phyloP scores from a whole-genome alignment of 2,113 vertebrate genomes.

The Psittacula cyanocephala region DNA sequence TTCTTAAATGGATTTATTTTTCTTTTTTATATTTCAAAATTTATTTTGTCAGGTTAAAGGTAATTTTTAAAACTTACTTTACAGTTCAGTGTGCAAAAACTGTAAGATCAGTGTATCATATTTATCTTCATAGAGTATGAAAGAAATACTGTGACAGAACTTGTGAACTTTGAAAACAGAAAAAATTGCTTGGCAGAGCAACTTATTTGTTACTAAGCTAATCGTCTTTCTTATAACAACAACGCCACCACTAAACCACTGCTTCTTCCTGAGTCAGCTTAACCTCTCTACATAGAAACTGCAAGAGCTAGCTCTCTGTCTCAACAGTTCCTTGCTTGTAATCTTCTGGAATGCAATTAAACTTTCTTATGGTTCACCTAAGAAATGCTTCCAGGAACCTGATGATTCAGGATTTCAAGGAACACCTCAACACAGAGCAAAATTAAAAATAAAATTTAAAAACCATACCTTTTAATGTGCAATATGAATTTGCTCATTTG shows the following conservation, averaged over 20 bases:
- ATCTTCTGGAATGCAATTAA: background rate
- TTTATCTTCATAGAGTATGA: background rate
- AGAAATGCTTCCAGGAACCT: background rate
- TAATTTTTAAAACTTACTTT: background rate
- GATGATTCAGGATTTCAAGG: background rate
- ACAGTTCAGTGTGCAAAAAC: background rate
- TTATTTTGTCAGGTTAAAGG: constrained; percentile 59
- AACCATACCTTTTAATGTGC: background rate
- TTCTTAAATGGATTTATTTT: constrained; percentile 65
- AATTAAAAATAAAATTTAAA: background rate
- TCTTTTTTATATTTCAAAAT: constrained; percentile 58
- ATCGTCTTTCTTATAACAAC: background rate
- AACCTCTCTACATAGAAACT: background rate
- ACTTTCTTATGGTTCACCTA: background rate
- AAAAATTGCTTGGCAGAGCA: background rate
- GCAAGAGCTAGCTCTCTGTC: background rate
- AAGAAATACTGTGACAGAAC: background rate
- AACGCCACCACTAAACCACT: background rate
- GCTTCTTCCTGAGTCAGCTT: background rate
- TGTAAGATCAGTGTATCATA: background rate
- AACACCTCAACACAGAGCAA: background rate
- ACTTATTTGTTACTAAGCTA: background rate
- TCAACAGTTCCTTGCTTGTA: background rate
- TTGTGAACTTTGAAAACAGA: background rate
- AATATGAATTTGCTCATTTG: background rate